Evolutionary conservation across 1,140 invertebrate genomes (phyloP).

Genomic region (Polypedilum pembai): DNA sequence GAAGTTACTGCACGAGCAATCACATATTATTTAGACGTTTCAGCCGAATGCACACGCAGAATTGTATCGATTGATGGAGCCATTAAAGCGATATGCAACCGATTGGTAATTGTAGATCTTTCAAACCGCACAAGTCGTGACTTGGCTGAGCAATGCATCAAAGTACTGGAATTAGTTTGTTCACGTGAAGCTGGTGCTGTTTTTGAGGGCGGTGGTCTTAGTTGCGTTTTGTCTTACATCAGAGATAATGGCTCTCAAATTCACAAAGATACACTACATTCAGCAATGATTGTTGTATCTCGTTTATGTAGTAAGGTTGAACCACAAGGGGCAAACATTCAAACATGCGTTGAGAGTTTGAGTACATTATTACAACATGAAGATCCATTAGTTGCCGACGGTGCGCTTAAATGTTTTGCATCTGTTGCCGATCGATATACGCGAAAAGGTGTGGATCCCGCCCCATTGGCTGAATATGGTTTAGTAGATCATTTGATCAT

Average conservation of each 20-base stretch:
- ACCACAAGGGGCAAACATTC: constrained; percentile 81
- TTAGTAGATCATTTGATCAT: constrained; percentile 65
- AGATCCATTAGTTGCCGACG: constrained; percentile 89
- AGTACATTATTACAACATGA: constrained; percentile 88
- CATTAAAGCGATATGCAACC: constrained; percentile 93
- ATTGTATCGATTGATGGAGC: constrained; percentile 98
- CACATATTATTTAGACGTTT: constrained; percentile 98
- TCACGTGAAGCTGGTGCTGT: constrained; percentile 95
- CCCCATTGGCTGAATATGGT: constrained; percentile 77
- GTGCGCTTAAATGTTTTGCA: constrained; percentile 93
- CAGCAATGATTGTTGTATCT: constrained; percentile 86
- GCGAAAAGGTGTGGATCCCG: constrained; percentile 78
- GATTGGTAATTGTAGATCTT: constrained; percentile 85
- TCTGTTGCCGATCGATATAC: constrained; percentile 94
- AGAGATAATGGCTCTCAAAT: constrained; percentile 78
- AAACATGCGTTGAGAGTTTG: constrained; percentile 84
- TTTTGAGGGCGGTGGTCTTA: constrained; percentile 93
- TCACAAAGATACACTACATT: constrained; percentile 95
- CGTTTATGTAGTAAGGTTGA: constrained; percentile 97
- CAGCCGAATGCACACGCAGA: constrained; percentile 93
- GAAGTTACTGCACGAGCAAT: constrained; percentile 97
- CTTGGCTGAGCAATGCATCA: constrained; percentile 97
- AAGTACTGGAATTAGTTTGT: constrained; percentile 95
- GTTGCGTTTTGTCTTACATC: constrained; percentile 91
- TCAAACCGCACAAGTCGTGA: constrained; percentile 92